Conservation (phyloP, 2,888 invertebrate species). For the Amiota mariae region DNA sequence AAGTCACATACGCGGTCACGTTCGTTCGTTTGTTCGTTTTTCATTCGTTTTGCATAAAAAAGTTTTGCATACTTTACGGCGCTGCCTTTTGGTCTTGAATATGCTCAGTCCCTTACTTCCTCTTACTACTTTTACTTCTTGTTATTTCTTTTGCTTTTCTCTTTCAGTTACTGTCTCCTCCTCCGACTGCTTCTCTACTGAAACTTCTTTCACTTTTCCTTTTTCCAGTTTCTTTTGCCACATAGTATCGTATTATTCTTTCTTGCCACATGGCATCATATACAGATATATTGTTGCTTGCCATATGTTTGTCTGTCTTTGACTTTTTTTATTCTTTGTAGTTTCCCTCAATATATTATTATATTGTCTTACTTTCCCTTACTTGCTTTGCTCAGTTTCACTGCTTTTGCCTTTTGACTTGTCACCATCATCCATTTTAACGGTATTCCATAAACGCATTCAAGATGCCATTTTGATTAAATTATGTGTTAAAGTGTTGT, state of each 20-base stretch:
- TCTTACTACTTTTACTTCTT: not conserved
- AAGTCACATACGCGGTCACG: not conserved
- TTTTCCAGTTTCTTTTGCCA: not conserved
- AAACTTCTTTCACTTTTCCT: not conserved
- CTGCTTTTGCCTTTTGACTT: no score
- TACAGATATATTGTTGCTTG: not conserved
- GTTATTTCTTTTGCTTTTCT: no score
- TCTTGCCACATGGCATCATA: not conserved
- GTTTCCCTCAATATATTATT: not conserved
- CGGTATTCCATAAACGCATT: not conserved
- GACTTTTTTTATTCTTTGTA: not conserved
- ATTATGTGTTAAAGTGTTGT: slow-evolving; percentile 28
- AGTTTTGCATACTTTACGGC: slow-evolving; percentile 27
- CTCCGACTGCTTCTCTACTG: not conserved
- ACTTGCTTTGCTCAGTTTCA: no score
- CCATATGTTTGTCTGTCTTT: not conserved
- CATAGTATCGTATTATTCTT: not conserved
- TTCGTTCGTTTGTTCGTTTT: not conserved
- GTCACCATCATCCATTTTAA: no score
- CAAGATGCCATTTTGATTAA: slow-evolving; percentile 25
- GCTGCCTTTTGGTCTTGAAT: not conserved
- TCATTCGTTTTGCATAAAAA: not conserved
- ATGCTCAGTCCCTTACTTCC: not conserved
- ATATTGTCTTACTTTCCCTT: no score
- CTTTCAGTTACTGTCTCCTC: not conserved